These are phyloP conservation scores for Troglohyphantes excavatus DNA, from an alignment of 2,888 invertebrate genomes.

Conservation along the genomic window DNA sequence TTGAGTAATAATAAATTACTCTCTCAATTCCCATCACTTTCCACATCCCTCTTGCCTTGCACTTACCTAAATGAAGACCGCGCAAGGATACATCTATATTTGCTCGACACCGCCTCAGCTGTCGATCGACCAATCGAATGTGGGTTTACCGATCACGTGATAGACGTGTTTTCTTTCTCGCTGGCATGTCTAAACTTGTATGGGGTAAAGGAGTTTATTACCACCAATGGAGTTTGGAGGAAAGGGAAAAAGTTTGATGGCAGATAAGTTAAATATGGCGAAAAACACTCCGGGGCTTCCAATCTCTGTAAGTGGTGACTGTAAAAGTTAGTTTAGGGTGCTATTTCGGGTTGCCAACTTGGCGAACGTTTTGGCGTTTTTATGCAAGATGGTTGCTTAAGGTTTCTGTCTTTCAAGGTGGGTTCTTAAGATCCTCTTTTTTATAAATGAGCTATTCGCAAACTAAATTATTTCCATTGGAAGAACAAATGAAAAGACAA, in stretches of 20 bases:
- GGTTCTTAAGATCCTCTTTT: too few species aligned
- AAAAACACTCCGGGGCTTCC: constrained; percentile 52
- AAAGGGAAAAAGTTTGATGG: constrained; percentile 37
- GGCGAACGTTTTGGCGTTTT: not conserved
- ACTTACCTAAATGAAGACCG: constrained; percentile 68
- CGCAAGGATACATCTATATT: constrained; percentile 35
- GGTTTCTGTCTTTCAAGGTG: too few species aligned
- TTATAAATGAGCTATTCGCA: too few species aligned
- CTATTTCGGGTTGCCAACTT: not conserved
- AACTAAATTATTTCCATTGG: too few species aligned
- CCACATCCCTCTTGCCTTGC: not conserved
- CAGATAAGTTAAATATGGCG: constrained; percentile 69
- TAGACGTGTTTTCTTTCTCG: constrained; percentile 47
- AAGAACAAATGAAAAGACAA: too few species aligned
- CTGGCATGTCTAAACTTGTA: constrained; percentile 53
- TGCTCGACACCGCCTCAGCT: constrained; percentile 6
- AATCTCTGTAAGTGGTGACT: constrained; percentile 71
- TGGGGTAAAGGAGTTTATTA: constrained; percentile 52
- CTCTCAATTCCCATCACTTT: not conserved
- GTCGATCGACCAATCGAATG: constrained; percentile 59
- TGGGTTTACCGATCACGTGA: constrained; percentile 67
- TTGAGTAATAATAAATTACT: not conserved
- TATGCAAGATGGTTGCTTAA: too few species aligned
- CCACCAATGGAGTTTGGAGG: constrained; percentile 15
- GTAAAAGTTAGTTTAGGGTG: constrained; percentile 35